Conservation (phyloP, 2,113 vertebrate species). For the Vulpes lagopus region DNA sequence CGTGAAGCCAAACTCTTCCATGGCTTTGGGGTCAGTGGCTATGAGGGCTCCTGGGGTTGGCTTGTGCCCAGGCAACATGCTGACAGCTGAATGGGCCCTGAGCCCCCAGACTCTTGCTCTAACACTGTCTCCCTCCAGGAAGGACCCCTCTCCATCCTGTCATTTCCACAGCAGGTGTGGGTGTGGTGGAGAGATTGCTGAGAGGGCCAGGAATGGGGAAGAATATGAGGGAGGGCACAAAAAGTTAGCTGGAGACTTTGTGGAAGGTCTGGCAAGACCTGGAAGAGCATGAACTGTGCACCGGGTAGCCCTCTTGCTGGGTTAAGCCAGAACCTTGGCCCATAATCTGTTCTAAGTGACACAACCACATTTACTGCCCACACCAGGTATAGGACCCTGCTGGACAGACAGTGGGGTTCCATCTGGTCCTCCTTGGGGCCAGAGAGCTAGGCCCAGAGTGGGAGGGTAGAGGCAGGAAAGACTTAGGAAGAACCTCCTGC, state of each 20-base stretch:
- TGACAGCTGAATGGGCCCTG: background rate
- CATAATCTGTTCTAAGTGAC: background rate
- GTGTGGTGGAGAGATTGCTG: background rate
- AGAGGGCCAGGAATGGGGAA: background rate
- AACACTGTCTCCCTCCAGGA: background rate
- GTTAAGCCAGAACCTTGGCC: background rate
- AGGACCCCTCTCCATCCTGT: background rate
- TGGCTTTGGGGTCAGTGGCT: background rate
- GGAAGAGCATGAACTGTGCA: background rate
- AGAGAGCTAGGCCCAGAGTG: background rate
- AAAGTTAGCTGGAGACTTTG: background rate
- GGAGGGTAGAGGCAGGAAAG: background rate
- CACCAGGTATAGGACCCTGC: background rate
- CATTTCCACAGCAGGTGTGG: rapidly evolving
- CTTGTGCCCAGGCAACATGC: background rate
- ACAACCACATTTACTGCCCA: background rate
- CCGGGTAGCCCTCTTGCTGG: rapidly evolving
- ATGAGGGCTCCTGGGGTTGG: background rate
- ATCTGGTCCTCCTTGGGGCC: background rate
- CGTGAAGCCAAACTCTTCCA: background rate
- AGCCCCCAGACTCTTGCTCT: background rate
- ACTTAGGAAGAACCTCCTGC: background rate
- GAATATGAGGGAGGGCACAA: background rate
- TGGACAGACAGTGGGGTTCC: background rate
- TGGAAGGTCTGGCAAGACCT: background rate